Evolutionary conservation across 1,140 invertebrate genomes (phyloP), one percentile per base, ranked within the genome.

Genomic region (Polypedilum pembai): DNA sequence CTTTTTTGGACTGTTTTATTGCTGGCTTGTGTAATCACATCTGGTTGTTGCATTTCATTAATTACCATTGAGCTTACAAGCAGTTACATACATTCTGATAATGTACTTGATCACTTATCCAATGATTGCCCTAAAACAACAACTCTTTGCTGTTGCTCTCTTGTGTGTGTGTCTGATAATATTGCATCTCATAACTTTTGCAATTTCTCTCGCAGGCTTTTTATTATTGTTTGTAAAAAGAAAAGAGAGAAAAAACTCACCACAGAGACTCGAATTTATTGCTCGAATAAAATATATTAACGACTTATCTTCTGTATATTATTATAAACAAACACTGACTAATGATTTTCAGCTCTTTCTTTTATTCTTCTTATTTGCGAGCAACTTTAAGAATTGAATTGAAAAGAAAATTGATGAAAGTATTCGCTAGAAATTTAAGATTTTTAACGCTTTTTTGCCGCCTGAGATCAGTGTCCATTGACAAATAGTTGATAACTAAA

Each of bases 291-390:
- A 69, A 20, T 69, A 69, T 69, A 69, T 69, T 69, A 69, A 69
- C 65, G 65, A 69, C 65, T 69, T 21, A 21, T 69, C 20, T 69
- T 18, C 17, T 69, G 20, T 69, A 20, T 20, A 69, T 20, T 56
- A 56, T 15, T 69, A 69, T 69, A 20, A 56, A 69, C 65, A 69
- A 69, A 69, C 20, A 21, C 65, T 69, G 65, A 69, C 65, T 69
- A 69, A 69, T 69, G 65, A 69, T 69, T 69, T 69, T 21, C 20
- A 18, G 17, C 17, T 69, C 20, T 33, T 69, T 69, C 12, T 56
- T 15, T 56, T 56, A 56, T n/a, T n/a, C 15, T 56, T 56, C 15
- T 45, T 45, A 10, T 45, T 45, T 45, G 41, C 15, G 41, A 56
- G 10, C 15, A 56, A n/a, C n/a, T n/a, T 56, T n/a, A 56, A 56